phyloP scores from a whole-genome alignment of 1,140 invertebrate genomes.

The Hydropsyche tenuis region DNA sequence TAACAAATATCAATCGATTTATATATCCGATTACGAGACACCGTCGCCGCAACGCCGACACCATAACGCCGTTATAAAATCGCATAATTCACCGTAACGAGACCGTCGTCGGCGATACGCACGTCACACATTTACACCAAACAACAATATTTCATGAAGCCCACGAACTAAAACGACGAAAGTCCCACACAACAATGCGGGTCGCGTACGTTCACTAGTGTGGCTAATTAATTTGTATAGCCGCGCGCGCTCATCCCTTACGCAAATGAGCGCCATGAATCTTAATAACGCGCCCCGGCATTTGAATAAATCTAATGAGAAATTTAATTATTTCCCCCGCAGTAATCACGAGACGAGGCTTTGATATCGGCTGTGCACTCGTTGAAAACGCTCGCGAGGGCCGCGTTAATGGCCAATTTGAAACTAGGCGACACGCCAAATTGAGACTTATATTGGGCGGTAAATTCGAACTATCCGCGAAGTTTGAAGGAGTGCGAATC shows the following conservation, averaged over 20 bases:
- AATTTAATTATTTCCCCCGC: slow-evolving; percentile 19
- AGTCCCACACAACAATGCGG: background rate
- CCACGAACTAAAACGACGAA: no score
- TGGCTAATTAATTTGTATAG: slow-evolving; percentile 32
- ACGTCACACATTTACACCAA: no score
- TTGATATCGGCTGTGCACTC: background rate
- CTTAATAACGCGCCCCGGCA: slow-evolving; percentile 24
- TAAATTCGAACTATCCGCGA: slow-evolving; percentile 8
- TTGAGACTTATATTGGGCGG: background rate
- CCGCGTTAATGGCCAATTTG: slow-evolving; percentile 21
- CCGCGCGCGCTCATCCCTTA: slow-evolving; percentile 25
- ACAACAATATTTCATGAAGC: no score
- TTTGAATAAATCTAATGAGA: slow-evolving; percentile 28
- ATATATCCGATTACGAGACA: no score
- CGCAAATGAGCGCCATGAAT: slow-evolving; percentile 34
- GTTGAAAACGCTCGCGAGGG: background rate
- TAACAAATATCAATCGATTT: no score
- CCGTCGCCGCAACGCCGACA: no score
- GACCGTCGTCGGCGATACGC: no score
- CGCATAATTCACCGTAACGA: no score
- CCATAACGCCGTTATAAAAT: no score
- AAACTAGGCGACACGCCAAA: slow-evolving; percentile 18
- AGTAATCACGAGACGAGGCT: background rate
- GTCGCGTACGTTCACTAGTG: slow-evolving; percentile 5
- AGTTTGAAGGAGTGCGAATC: background rate